phyloP scores from a whole-genome alignment of 1,140 invertebrate genomes.

The Rhopalosiphum padi region DNA sequence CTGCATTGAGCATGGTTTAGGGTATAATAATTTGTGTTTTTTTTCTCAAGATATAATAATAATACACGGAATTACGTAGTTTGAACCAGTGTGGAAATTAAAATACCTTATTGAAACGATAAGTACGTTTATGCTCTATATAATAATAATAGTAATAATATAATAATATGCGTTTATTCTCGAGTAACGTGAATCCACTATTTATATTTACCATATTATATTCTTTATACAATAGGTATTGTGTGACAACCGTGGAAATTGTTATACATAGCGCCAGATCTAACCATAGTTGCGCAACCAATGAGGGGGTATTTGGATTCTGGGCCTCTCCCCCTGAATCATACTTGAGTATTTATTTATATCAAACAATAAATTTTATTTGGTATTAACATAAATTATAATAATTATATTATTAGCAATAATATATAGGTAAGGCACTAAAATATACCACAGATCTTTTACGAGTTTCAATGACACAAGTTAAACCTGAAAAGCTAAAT shows the following conservation, averaged over 20 bases:
- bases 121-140: neutral
- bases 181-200: neutral
- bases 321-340: neutral
- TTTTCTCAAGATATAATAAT: neutral
- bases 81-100: neutral
- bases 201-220: conserved; percentile 3
- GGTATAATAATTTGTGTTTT: neutral
- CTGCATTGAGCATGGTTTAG: neutral
- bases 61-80: neutral
- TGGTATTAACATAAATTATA: neutral
- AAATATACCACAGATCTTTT: neutral
- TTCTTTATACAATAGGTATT: neutral
- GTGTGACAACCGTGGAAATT: conserved; percentile 1
- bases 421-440: neutral
- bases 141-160: neutral
- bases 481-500: neutral
- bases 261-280: neutral
- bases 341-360: neutral
- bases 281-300: neutral
- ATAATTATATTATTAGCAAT: too few species aligned
- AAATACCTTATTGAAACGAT: conserved; percentile 12
- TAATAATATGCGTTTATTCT: neutral
- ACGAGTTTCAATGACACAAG: neutral
- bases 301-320: neutral
- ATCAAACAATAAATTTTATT: neutral